Evolutionary conservation across 2,113 vertebrate genomes (phyloP).

Genomic region (Gallinago undulata): DNA sequence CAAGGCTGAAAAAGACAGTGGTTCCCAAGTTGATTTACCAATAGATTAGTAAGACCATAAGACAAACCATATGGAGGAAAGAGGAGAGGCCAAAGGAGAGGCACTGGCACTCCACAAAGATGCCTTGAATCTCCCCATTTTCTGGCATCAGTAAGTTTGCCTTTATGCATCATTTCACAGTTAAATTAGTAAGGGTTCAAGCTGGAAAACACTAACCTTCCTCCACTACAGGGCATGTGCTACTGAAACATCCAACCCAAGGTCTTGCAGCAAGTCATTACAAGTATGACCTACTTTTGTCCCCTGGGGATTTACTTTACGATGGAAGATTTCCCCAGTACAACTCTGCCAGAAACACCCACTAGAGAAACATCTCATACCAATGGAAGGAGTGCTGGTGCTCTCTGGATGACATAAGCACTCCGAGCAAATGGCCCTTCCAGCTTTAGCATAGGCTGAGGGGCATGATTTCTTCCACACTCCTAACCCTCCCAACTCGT

Average conservation of each 20-base stretch:
- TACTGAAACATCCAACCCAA: neutral
- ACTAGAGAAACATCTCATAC: neutral
- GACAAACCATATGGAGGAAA: neutral
- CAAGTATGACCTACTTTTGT: neutral
- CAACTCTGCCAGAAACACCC: neutral
- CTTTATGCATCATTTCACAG: neutral
- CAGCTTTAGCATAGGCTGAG: neutral
- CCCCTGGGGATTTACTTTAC: neutral
- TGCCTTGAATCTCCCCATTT: neutral
- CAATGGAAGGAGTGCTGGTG: neutral
- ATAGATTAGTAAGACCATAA: neutral
- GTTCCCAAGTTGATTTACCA: neutral
- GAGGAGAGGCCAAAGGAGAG: neutral
- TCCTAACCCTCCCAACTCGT: neutral
- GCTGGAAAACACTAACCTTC: neutral
- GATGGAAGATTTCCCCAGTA: neutral
- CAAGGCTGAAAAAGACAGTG: neutral
- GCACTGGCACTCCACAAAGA: neutral
- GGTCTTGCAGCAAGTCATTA: neutral
- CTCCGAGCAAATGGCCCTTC: neutral
- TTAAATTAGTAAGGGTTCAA: neutral
- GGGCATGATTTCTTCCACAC: neutral
- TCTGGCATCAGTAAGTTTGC: neutral
- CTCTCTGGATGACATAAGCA: neutral
- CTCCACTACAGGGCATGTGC: neutral